Evolutionary conservation across 2,888 invertebrate genomes (phyloP).

Genomic region (Cryptocheilus praepositus): DNA sequence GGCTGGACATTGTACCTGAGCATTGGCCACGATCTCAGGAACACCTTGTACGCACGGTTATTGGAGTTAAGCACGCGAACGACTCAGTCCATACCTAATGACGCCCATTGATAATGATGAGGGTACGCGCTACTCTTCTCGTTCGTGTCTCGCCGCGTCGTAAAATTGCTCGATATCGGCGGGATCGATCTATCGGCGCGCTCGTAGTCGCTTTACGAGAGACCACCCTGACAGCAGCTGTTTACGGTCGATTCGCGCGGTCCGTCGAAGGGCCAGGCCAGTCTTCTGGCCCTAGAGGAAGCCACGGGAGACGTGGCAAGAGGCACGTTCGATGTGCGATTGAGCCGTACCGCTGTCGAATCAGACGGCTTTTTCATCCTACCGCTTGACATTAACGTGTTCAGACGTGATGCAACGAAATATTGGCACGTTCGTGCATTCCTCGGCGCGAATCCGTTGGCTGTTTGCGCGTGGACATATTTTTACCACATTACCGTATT

Average conservation of each 20-base stretch:
- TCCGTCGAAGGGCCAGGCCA: not conserved
- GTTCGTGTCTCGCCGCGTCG: conserved; percentile 20
- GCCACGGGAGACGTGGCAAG: too few relatives aligned
- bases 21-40: conserved; percentile 7
- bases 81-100: conserved; percentile 19
- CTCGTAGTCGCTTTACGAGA: conserved; percentile 3
- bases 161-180: conserved; percentile 31
- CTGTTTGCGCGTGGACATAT: too few relatives aligned
- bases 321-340: too few relatives aligned
- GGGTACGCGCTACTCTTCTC: conserved; percentile 11
- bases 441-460: not conserved
- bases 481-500: too few relatives aligned
- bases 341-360: too few relatives aligned
- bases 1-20: not conserved
- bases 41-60: conserved; percentile 24
- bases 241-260: conserved; percentile 22
- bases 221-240: conserved; percentile 35
- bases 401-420: too few relatives aligned
- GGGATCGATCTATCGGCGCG: conserved; percentile 24
- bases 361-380: too few relatives aligned
- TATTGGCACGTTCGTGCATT: too few relatives aligned
- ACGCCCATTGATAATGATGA: conserved; percentile 35
- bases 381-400: too few relatives aligned
- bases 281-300: too few relatives aligned
- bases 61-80: conserved; percentile 22